Conservation (phyloP, 2,797 vertebrate genomes). For the Scarus forsteni region DNA sequence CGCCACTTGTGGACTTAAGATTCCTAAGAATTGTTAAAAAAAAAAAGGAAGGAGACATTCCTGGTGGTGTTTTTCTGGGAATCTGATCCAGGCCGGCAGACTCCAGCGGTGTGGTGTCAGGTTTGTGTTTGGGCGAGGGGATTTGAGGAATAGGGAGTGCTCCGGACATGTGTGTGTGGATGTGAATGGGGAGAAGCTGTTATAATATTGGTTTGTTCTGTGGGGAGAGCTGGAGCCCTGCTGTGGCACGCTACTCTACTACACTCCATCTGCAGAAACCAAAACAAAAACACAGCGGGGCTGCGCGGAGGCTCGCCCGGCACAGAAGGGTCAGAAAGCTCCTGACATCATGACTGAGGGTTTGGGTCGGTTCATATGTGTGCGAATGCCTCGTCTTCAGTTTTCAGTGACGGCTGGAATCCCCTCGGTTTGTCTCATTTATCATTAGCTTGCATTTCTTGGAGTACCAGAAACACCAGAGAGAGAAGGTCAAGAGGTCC, state of each 20-base stretch:
- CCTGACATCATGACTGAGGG: constrained; percentile 9
- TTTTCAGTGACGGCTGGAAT: constrained; percentile 25
- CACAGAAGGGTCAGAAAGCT: constrained; percentile 34
- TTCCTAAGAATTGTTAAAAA: constrained; percentile 53
- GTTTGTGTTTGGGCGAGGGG: constrained; percentile 57
- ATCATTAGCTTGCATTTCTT: constrained; percentile 14
- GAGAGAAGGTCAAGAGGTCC: not conserved
- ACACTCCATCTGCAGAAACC: constrained; percentile 54
- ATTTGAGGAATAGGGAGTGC: constrained; percentile 51
- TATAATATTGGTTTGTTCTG: constrained; percentile 77
- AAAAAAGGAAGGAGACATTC: constrained; percentile 47
- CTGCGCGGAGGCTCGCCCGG: constrained; percentile 27
- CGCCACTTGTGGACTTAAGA: constrained; percentile 32
- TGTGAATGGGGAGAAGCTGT: constrained; percentile 66
- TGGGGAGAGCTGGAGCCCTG: constrained; percentile 41
- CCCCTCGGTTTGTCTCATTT: constrained; percentile 13
- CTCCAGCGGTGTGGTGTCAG: constrained; percentile 56
- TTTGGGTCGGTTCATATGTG: not conserved
- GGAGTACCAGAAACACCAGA: constrained; percentile 23
- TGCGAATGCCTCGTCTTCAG: constrained; percentile 6
- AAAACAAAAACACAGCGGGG: constrained; percentile 57
- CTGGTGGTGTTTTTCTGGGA: constrained; percentile 73
- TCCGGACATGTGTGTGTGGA: constrained; percentile 34
- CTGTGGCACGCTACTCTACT: constrained; percentile 72
- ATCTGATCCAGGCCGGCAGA: constrained; percentile 53